Evolutionary conservation across 2,888 invertebrate species (phyloP).

Genomic region (Gari tellinella): DNA sequence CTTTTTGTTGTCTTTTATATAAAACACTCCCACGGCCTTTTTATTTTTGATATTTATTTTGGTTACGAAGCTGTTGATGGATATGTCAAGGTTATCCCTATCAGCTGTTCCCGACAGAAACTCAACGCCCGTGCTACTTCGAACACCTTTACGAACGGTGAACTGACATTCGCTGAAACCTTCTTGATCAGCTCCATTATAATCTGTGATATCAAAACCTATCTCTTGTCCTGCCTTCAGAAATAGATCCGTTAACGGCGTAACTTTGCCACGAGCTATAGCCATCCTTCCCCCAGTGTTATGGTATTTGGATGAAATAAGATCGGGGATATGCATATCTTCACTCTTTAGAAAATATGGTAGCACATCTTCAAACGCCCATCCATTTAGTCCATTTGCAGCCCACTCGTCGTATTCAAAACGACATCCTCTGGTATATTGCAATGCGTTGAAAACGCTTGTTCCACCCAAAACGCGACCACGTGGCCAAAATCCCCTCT

Average conservation of each 20-base stretch:
- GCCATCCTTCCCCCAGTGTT: neutral
- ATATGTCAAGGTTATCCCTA: constrained; percentile 24
- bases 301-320: constrained; percentile 8
- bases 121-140: constrained; percentile 11
- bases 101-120: constrained; percentile 7
- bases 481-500: constrained; percentile 18
- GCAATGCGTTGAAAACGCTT: constrained; percentile 14
- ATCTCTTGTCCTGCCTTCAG: constrained; percentile 25
- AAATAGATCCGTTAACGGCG: constrained; percentile 4
- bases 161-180: constrained; percentile 1
- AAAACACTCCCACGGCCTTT: constrained; percentile 69
- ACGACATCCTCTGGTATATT: constrained; percentile 20
- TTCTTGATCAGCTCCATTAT: constrained; percentile 25
- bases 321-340: neutral
- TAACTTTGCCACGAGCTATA: neutral
- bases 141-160: neutral
- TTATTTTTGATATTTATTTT: constrained; percentile 69
- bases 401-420: constrained; percentile 11
- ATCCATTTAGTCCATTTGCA: neutral
- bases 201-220: constrained; percentile 25
- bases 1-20: constrained; percentile 57
- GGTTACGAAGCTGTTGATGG: constrained; percentile 52
- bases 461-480: constrained; percentile 27
- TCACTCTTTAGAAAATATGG: constrained; percentile 11
- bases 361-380: constrained; percentile 6